phyloP scores from a whole-genome alignment of 1,140 invertebrate genomes.

The Drosophila subpulchrella region DNA sequence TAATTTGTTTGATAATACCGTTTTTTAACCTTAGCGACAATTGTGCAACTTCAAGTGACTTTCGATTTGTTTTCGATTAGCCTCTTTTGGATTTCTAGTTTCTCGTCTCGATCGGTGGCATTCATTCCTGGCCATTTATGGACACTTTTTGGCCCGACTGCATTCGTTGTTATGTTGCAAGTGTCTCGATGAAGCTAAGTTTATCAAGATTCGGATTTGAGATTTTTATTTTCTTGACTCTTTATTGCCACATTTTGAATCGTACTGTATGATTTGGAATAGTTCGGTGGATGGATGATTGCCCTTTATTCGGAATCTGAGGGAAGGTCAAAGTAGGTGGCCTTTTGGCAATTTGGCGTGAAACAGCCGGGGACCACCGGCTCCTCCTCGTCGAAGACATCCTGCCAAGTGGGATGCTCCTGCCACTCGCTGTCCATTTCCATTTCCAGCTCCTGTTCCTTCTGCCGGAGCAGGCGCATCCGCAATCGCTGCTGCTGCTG shows the following conservation, averaged over 20 bases:
- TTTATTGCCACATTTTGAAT: too few species aligned
- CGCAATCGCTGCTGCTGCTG: slow-evolving; percentile 1
- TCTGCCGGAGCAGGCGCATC: slow-evolving; percentile 2
- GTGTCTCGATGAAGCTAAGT: slow-evolving; percentile 3
- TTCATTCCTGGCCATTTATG: slow-evolving; percentile 43
- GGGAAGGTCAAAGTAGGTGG: slow-evolving; percentile 18
- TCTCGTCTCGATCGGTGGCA: slow-evolving; percentile 25
- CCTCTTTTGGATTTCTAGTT: slow-evolving; percentile 25
- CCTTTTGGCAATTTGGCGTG: background rate
- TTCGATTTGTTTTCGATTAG: slow-evolving; percentile 12
- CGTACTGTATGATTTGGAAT: slow-evolving; percentile 2
- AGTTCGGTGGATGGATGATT: background rate
- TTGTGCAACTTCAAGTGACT: slow-evolving; percentile 12
- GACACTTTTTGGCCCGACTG: slow-evolving; percentile 12
- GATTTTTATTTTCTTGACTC: background rate
- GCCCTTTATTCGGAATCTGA: slow-evolving; percentile 2
- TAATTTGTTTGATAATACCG: too few species aligned
- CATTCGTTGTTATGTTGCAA: background rate
- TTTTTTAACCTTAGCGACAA: background rate
- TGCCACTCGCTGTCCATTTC: background rate
- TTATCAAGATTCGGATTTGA: background rate
- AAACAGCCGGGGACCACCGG: too few species aligned
- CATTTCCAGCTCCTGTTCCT: slow-evolving; percentile 3
- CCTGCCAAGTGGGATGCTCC: background rate
- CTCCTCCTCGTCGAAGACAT: background rate